Conservation (phyloP, 2,113 vertebrate genomes). For the Ceuthmochares aereus region DNA sequence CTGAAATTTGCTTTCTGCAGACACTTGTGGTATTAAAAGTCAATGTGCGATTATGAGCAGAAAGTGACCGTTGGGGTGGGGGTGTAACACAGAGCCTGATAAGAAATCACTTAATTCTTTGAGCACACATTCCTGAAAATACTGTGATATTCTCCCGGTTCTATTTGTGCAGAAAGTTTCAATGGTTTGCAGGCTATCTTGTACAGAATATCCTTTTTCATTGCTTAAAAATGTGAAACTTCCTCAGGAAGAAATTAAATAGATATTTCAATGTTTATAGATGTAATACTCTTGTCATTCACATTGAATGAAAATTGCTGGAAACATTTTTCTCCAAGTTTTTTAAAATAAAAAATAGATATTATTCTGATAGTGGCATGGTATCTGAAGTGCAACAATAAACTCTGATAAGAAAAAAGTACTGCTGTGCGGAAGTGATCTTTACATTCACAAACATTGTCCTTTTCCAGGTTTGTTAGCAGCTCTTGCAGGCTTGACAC, state of each 20-base stretch:
- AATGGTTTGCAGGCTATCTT: slow-evolving; percentile 64
- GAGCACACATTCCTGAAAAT: slow-evolving; percentile 40
- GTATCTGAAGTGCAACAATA: slow-evolving; percentile 79
- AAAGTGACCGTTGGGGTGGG: not conserved
- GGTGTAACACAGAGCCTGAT: not conserved
- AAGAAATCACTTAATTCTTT: not conserved
- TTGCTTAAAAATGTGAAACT: slow-evolving; percentile 76
- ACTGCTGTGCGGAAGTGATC: slow-evolving; percentile 38
- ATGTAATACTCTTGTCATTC: slow-evolving; percentile 81
- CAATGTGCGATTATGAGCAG: not conserved
- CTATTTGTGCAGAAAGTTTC: slow-evolving; percentile 41
- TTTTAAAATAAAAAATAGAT: slow-evolving; percentile 73
- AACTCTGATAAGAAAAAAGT: slow-evolving; percentile 78
- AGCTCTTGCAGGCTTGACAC: not conserved
- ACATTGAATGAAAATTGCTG: slow-evolving; percentile 83
- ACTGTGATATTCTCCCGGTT: slow-evolving; percentile 48
- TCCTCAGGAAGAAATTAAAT: slow-evolving; percentile 81
- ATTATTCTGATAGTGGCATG: slow-evolving; percentile 79
- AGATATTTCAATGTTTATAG: slow-evolving; percentile 79
- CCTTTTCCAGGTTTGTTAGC: slow-evolving; percentile 26
- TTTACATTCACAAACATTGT: not conserved
- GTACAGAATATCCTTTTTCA: slow-evolving; percentile 72
- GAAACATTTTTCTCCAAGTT: slow-evolving; percentile 75
- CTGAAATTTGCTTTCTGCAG: slow-evolving; percentile 19
- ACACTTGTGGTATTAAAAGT: not conserved